phyloP scores from a whole-genome alignment of 2,113 vertebrate genomes.

The Mungos mungo region DNA sequence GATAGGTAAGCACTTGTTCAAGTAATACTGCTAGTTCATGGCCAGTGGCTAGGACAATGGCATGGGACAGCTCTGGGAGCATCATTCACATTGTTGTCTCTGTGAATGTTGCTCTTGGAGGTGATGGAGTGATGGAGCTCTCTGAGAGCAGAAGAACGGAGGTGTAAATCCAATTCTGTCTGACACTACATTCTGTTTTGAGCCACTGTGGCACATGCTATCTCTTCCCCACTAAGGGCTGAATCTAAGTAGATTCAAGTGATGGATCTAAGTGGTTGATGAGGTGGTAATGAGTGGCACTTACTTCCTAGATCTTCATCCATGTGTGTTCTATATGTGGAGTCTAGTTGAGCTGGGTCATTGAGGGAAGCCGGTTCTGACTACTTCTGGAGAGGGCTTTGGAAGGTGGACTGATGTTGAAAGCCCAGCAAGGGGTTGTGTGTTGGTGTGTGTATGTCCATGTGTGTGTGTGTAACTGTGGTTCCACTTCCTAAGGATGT shows the following conservation, averaged over 20 bases:
- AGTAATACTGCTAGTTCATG: background rate
- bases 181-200: background rate
- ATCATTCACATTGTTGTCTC: background rate
- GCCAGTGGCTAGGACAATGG: background rate
- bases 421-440: background rate
- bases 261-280: background rate
- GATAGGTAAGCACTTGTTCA: background rate
- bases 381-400: background rate
- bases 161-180: fast-evolving
- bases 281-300: background rate
- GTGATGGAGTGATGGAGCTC: background rate
- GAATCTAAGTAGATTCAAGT: background rate
- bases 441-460: background rate
- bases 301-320: background rate
- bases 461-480: background rate
- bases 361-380: background rate
- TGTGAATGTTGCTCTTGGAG: background rate
- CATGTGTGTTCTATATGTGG: too few relatives aligned
- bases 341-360: background rate
- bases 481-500: background rate
- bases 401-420: background rate
- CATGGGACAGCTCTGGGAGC: background rate
- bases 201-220: background rate
- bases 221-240: background rate
- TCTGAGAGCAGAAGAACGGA: background rate